Conservation (phyloP, 2,888 invertebrate species). For the Mermis nigrescens region DNA sequence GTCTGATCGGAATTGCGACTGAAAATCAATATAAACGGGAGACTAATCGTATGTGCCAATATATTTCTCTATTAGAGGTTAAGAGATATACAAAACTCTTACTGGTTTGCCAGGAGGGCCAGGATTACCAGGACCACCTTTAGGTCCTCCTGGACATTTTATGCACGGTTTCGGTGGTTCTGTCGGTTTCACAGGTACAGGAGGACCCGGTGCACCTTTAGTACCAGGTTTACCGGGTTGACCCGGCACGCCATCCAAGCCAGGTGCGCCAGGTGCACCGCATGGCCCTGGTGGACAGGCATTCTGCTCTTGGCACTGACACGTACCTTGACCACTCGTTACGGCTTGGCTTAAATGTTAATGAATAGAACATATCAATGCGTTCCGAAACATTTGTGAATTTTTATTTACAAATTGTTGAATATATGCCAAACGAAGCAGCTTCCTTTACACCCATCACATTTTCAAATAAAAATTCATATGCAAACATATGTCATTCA, state of each 20-base stretch:
- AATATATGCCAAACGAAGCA: too few species aligned
- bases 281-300: slow-evolving; percentile 39
- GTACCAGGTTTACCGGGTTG: neutral
- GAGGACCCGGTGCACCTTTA: neutral
- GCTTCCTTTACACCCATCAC: too few species aligned
- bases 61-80: too few species aligned
- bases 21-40: too few species aligned
- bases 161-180: neutral
- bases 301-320: neutral
- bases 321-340: neutral
- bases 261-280: slow-evolving; percentile 36
- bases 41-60: too few species aligned
- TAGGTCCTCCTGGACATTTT: slow-evolving; percentile 39
- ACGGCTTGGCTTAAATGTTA: too few species aligned
- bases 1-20: too few species aligned
- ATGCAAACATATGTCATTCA: too few species aligned
- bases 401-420: too few species aligned
- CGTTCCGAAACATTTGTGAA: too few species aligned
- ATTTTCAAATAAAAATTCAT: too few species aligned
- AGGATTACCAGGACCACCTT: slow-evolving; percentile 46
- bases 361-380: too few species aligned
- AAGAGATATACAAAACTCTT: neutral
- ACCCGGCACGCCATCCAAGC: neutral
- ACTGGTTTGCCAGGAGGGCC: slow-evolving; percentile 41
- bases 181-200: neutral